phyloP scores from a whole-genome alignment of 2,113 vertebrate species.

The Numenius arquata region DNA sequence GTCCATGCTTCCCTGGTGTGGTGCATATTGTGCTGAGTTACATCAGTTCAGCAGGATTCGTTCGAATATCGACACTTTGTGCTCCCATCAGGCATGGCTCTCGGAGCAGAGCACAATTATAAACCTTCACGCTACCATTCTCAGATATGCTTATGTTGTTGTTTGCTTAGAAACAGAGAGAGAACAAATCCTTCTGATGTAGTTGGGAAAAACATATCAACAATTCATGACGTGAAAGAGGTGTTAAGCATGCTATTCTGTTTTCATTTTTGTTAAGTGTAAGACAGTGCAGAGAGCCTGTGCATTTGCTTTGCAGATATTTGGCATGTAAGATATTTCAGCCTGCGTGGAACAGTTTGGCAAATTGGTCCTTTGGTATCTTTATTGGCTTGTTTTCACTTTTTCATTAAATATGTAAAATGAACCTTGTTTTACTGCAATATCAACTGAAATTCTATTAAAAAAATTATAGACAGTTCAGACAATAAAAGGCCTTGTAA shows the following conservation, averaged over 20 bases:
- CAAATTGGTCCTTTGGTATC: conserved; percentile 37
- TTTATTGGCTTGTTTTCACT: conserved; percentile 55
- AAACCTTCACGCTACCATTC: neutral
- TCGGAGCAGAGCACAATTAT: neutral
- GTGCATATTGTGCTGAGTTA: neutral
- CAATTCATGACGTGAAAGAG: neutral
- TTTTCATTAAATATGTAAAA: conserved; percentile 62
- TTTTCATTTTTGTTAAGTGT: neutral
- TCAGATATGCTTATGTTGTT: neutral
- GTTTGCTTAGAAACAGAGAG: neutral
- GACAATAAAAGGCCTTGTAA: conserved; percentile 60
- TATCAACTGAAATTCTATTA: conserved; percentile 47
- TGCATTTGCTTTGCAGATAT: neutral
- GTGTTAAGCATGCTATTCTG: neutral
- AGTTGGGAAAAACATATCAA: neutral
- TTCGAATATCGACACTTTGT: neutral
- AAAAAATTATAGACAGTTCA: conserved; percentile 57
- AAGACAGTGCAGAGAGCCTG: neutral
- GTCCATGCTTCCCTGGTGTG: neutral
- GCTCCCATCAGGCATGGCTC: neutral
- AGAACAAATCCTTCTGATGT: neutral
- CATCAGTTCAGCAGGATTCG: neutral
- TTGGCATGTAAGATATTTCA: neutral
- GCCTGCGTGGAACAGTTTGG: neutral
- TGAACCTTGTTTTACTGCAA: conserved; percentile 13